Evolutionary conservation across 2,113 vertebrate species (phyloP).

Genomic region (Dunckerocampus dactyliophorus): DNA sequence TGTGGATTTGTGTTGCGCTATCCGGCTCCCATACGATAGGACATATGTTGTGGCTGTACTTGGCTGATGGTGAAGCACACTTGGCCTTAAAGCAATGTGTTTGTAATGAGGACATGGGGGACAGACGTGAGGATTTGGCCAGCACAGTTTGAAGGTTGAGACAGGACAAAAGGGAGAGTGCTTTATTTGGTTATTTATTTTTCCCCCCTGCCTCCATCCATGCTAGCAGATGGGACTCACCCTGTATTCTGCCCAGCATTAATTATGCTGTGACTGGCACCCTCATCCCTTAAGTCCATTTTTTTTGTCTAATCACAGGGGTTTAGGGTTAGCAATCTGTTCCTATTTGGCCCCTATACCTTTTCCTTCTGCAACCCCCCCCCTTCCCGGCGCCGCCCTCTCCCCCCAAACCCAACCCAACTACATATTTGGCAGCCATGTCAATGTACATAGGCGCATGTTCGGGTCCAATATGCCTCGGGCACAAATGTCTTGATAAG

Average conservation of each 20-base stretch:
- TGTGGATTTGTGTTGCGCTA: background rate
- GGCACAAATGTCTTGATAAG: slow-evolving; percentile 43
- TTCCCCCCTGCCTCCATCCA: slow-evolving; percentile 17
- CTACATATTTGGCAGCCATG: slow-evolving; percentile 29
- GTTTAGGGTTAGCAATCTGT: slow-evolving; percentile 49
- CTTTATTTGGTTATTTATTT: slow-evolving; percentile 32
- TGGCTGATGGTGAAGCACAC: slow-evolving; percentile 36
- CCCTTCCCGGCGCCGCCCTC: no score
- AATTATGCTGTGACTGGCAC: slow-evolving; percentile 61
- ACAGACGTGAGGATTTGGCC: slow-evolving; percentile 48
- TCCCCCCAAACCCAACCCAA: background rate
- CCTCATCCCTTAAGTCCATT: slow-evolving; percentile 46
- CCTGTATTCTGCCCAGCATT: slow-evolving; percentile 35
- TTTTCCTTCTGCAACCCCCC: slow-evolving; percentile 11
- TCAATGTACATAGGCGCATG: slow-evolving; percentile 21
- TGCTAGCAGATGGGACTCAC: slow-evolving; percentile 61
- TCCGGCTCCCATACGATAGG: slow-evolving; percentile 38
- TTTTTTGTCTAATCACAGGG: slow-evolving; percentile 39
- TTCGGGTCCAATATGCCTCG: slow-evolving; percentile 29
- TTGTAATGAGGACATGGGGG: slow-evolving; percentile 64
- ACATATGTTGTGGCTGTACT: slow-evolving; percentile 46
- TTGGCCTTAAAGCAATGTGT: slow-evolving; percentile 48
- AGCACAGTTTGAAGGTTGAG: slow-evolving; percentile 45
- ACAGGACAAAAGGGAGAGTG: slow-evolving; percentile 22
- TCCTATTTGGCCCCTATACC: slow-evolving; percentile 49